Conservation (phyloP, 2,888 invertebrate genomes). For the Hirtodrosophila duncani region DNA sequence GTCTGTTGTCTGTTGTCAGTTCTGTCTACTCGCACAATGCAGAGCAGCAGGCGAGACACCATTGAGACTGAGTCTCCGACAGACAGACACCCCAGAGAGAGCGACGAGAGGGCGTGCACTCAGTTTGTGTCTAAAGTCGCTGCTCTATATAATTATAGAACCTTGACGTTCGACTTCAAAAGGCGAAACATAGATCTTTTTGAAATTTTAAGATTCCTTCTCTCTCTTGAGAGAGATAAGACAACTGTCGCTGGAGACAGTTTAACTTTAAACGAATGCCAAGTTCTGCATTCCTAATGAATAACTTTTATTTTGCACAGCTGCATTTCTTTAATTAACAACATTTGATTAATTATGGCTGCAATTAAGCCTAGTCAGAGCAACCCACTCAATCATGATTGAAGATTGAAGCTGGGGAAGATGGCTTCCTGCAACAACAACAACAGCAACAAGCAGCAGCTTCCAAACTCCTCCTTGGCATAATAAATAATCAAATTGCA, state of each 20-base stretch:
- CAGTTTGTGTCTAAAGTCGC: constrained; percentile 16
- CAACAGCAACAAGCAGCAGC: background rate
- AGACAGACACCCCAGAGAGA: background rate
- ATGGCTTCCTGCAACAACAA: constrained; percentile 37
- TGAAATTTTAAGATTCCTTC: too few relatives aligned
- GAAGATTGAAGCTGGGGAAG: too few relatives aligned
- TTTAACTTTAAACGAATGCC: too few relatives aligned
- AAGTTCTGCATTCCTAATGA: too few relatives aligned
- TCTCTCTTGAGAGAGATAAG: too few relatives aligned
- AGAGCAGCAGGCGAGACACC: too few relatives aligned
- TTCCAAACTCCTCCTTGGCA: constrained; percentile 46
- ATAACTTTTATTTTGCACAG: constrained; percentile 3
- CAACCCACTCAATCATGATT: constrained; percentile 53
- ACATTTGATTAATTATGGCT: constrained; percentile 62
- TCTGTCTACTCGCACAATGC: too few relatives aligned
- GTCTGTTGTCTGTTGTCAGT: too few relatives aligned
- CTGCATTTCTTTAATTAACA: constrained; percentile 53
- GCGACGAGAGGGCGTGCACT: constrained; percentile 15
- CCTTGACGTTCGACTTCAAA: constrained; percentile 4
- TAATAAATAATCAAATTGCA: constrained; percentile 70
- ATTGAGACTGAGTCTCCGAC: too few relatives aligned
- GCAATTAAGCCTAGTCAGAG: constrained; percentile 48
- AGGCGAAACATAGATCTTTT: too few relatives aligned
- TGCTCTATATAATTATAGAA: constrained; percentile 31
- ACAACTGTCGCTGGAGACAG: too few relatives aligned